Percentiles rank a stretch among this genome's conserved stretches.
Conservation (phyloP, 2,113 vertebrate species). For the Ciconia boyciana region DNA sequence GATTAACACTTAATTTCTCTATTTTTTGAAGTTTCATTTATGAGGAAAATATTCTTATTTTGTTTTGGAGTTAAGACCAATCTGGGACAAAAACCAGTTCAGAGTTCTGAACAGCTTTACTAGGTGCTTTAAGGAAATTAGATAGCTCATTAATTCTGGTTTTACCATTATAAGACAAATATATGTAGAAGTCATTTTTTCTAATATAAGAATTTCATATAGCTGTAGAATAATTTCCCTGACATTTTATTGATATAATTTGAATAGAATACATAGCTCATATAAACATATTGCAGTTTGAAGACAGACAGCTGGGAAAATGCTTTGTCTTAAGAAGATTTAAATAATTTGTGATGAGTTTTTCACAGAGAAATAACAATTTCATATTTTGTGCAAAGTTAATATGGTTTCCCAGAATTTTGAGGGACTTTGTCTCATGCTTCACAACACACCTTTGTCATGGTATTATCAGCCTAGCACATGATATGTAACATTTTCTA, state of each 20-base stretch:
- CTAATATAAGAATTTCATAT: neutral
- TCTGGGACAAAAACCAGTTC: neutral
- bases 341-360: neutral
- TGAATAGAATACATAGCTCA: neutral
- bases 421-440: neutral
- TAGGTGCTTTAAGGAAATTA: neutral
- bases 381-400: neutral
- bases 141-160: neutral
- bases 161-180: neutral
- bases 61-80: neutral
- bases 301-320: neutral
- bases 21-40: neutral
- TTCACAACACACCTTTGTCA: neutral
- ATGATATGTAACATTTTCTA: conserved; percentile 9
- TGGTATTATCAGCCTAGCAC: neutral
- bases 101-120: neutral
- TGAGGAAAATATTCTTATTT: neutral
- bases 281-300: neutral
- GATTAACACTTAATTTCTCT: neutral
- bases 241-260: neutral
- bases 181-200: neutral
- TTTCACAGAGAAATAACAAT: neutral
- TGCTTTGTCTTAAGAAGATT: neutral
- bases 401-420: neutral
- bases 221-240: neutral